Evolutionary conservation across 2,888 invertebrate genomes (phyloP), one percentile per base, ranked within the genome.

Genomic region (Pristionchus entomophagus): DNA sequence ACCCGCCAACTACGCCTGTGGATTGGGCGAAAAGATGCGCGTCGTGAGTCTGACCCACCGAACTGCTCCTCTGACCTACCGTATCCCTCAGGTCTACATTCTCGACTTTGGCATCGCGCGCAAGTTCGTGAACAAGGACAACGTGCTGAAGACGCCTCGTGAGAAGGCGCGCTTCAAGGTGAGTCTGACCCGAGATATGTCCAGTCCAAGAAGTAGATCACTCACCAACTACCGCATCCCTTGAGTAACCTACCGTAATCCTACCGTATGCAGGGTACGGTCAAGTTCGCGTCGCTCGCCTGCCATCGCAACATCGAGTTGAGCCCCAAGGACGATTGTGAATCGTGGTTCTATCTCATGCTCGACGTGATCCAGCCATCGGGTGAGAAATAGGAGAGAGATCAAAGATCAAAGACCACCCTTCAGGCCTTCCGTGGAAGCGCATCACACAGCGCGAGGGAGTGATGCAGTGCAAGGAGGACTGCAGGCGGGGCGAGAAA

Each of bases 31-130:
- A 5, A 85, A 86, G 81, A 85, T 82, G 29, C 17, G 83, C 56
- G 41, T 62, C 45, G 83, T 83, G 26, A 56, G 62, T 26, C n/a
- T 32, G 35, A 69, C 32, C 17, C 45, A 6, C 45, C 45, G 14
- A 45, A 45, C 6, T 45, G 45, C 19, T n/a, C n/a, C n/a, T n/a
- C n/a, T 29, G 19, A 6, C 17, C 19, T 32, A 29, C 35, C 26
- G 19, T 35, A 45, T 32, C 17, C 32, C n/a, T 38, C 69, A 84
- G 81, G 87, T 92, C 51, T 92, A 91, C 86, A 89, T 92, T 77
- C 89, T 92, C 78, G 92, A 92, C 86, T 92, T 91, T 82, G 92
- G 91, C 35, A 92, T 92, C 56, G 90, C 92, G 1, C 88, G 92
- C 8, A 88, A 88, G 78, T 87, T 89, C 56, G 29, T 87, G 35